Percentiles rank a stretch among this genome's conserved stretches.
Conservation (phyloP, 2,113 vertebrate species). For the Excalfactoria chinensis region DNA sequence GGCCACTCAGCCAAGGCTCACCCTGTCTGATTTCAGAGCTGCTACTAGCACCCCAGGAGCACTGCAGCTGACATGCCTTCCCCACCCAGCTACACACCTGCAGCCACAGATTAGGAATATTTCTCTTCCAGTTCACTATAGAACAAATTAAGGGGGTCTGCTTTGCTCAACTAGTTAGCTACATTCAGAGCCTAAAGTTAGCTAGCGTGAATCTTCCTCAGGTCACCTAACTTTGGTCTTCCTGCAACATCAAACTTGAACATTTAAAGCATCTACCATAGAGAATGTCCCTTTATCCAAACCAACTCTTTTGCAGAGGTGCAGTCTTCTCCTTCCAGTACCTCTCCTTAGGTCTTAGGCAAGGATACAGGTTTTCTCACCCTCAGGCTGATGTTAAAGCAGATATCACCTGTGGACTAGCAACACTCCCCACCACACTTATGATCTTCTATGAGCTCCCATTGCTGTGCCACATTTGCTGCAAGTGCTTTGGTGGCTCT, state of each 20-base stretch:
- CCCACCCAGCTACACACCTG: neutral
- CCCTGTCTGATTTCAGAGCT: neutral
- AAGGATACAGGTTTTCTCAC: neutral
- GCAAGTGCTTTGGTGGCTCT: neutral
- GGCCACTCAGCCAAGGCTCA: neutral
- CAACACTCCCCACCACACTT: neutral
- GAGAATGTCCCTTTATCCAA: neutral
- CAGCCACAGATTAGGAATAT: neutral
- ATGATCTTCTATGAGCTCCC: neutral
- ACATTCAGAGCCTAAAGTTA: neutral
- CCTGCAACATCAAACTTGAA: neutral
- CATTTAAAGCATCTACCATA: neutral
- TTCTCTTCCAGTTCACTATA: neutral
- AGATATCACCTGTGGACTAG: neutral
- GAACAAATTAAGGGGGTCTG: neutral
- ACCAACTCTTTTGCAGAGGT: neutral
- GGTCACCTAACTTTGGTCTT: neutral
- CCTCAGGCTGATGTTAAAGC: neutral
- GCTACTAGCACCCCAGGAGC: neutral
- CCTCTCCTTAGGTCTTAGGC: neutral
- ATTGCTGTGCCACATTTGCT: rapidly evolving
- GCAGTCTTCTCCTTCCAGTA: neutral
- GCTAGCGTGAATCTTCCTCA: neutral
- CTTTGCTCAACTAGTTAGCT: neutral
- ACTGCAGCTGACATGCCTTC: neutral